Evolutionary conservation across 2,113 vertebrate species (phyloP), one percentile per base, ranked within the genome.

Genomic region (Trogon melanurus): DNA sequence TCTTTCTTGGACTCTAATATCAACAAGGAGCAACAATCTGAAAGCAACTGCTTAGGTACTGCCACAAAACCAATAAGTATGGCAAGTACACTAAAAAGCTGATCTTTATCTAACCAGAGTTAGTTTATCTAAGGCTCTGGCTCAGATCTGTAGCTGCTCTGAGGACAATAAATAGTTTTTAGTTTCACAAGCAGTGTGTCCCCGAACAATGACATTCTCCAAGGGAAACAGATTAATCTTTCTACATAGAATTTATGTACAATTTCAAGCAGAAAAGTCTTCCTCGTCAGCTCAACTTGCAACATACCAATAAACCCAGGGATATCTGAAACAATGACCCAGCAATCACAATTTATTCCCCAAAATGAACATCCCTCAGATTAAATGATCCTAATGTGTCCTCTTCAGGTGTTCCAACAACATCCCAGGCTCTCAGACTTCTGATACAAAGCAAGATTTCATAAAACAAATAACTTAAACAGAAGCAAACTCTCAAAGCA

Each of bases 301-400:
- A 20, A 34, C 12, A 45, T 32, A 78, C 5, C 32, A 48, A 34
- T 56, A 69, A 95, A 86, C 15, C 56, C 6, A 26, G 18, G 16
- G 3, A 12, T 79, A 51, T 8, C 1, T 5, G 36, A 16, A 82
- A 56, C 22, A 58, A 16, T 30, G 12, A 50, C 30, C 20, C 4
- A 61, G 13, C 2, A 41, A 47, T 51, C 79, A 72, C 0, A 0
- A 71, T 61, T 58, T 64, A 9, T 21, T 14, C 6, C 44, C 25
- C 10, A 83, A 88, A 91, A 56, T 30, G 5, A 54, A 18, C 11
- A 48, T 38, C 6, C 29, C 6, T 4, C 34, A 44, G 66, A 78
- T 30, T 10, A 51, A 48, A 13, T 34, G 13, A 4, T 79, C 26
- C 48, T 44, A 13, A 4, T 34, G 15, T 38, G 19, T 38, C 36